Base-by-base conservation (phyloP, 2,888 invertebrate genomes). In the Agriotes lineatus region DNA sequence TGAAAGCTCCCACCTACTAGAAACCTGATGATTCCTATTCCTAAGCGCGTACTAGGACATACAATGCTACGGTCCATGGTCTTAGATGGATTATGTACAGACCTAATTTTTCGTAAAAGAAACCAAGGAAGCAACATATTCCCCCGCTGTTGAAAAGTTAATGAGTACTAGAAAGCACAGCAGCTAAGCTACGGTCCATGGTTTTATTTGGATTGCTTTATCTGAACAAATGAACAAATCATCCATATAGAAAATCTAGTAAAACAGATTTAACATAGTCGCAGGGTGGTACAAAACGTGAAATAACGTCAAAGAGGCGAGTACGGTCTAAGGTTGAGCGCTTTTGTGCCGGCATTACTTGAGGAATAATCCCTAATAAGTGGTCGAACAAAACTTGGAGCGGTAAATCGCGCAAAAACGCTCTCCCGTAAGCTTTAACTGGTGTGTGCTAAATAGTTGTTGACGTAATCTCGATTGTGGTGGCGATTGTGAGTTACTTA, bases 391-490 rank as follows among this genome's bases (percentile, higher is more conserved):
- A 71, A 76, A 74, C 72, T 75, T 71, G 70, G 69, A 68, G 70
- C 48, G 66, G 72, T 68, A 72, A 72, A 58, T 72, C 70, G 57
- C 68, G 68, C 72, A 76, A 76, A 76, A 74, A 74, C 72, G 67
- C 72, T 71, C 65, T 67, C 70, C 58, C 66, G 67, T 71, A 70
- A 66, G 76, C 74, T 76, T 76, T 75, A 74, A 72, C 70, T 63
- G 70, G 74, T 75, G 72, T 73, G 72, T 72, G 72, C 73, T 74
- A 75, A 77, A 76, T 73, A 76, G 74, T 76, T 74, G 77, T 77
- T 76, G 78, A 78, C 76, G 66, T 77, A 77, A 77, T 77, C 76
- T 74, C 73, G 77, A 76, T 76, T 76, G 77, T 74, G 76, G 74
- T 71, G 66, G 67, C 72, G 72, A 67, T 67, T 67, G 65, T 71